phyloP scores from a whole-genome alignment of 2,888 invertebrate species.

The Calameuta filiformis region DNA sequence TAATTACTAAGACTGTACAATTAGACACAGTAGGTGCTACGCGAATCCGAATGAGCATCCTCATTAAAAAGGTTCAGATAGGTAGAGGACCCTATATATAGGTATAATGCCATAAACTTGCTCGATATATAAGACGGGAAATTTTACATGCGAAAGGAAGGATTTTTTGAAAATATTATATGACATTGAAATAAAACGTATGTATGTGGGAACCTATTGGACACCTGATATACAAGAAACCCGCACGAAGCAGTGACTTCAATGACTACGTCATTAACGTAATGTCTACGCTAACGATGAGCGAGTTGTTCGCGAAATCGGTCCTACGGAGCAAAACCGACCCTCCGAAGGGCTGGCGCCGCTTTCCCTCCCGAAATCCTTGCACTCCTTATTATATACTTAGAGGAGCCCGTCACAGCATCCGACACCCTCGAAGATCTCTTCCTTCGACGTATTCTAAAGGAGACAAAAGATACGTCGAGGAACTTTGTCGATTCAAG shows the following conservation, averaged over 20 bases:
- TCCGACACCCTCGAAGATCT: not conserved
- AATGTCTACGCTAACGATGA: conserved; percentile 21
- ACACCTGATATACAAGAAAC: not conserved
- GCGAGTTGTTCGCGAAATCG: conserved; percentile 27
- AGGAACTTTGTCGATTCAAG: not conserved
- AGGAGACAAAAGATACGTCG: conserved; percentile 9
- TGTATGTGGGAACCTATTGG: not conserved
- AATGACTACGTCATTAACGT: conserved; percentile 28
- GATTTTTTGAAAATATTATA: not conserved
- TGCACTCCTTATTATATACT: not conserved
- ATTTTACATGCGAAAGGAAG: not conserved
- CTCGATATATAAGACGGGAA: not conserved
- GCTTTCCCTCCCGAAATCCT: conserved; percentile 11
- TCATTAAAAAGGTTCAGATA: not conserved
- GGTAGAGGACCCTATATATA: not conserved
- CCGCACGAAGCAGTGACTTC: not conserved
- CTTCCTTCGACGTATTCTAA: not conserved
- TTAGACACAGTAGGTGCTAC: not conserved
- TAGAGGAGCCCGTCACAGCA: not conserved
- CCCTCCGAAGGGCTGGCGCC: conserved; percentile 10
- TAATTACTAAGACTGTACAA: not conserved
- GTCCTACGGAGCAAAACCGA: conserved; percentile 20
- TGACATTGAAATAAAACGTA: not conserved
- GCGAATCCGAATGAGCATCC: not conserved
- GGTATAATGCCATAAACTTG: not conserved